Evolutionary conservation across 2,888 invertebrate genomes (phyloP), one percentile per base, ranked within the genome.

Genomic region (Drosophila meridionalis): DNA sequence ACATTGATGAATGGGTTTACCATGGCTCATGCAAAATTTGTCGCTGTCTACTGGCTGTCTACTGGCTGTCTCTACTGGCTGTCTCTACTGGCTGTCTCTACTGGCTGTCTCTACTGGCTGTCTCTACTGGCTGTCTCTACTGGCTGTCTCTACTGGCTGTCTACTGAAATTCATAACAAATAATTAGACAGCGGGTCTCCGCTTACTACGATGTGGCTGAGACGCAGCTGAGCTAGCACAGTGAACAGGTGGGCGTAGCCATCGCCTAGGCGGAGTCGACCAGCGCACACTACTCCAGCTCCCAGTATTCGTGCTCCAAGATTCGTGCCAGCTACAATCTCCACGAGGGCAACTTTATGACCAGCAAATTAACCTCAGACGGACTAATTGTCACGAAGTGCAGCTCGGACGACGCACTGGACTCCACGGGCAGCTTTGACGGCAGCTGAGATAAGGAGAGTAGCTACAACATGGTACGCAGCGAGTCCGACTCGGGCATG

Each of bases 121-220:
- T 20, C 20, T 20, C 20, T 20, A 20, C 20, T 20, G 20, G 20
- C 20, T 20, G 20, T 20, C 20, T 20, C 20, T 20, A 20, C 20
- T 20, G 20, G 20, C 20, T 20, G 20, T 20, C 20, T 20, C 20
- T 20, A 20, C 20, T 20, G 20, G 20, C 20, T 20, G 20, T 20
- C 20, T 20, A 20, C 20, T 20, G 20, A 20, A 20, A 20, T 20
- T 20, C 20, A 20, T 20, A 20, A 20, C 20, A 20, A 20, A 20
- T 20, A 20, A 20, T 20, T 20, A 20, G 20, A 20, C 20, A 20
- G 20, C 20, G 92, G 0, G 86, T 93, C 7, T 93, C 93, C 7
- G 93, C 93, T 30, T 93, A 93, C 69, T 93, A 93, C 69, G 93
- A 93, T 76, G 93, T 93, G 4, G 93, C 93, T 2, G 93, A 93